A percentile compares a stretch with the other conserved stretches of the same genome.
Conservation (phyloP, 2,888 invertebrate genomes). For the Bimastos eiseni region DNA sequence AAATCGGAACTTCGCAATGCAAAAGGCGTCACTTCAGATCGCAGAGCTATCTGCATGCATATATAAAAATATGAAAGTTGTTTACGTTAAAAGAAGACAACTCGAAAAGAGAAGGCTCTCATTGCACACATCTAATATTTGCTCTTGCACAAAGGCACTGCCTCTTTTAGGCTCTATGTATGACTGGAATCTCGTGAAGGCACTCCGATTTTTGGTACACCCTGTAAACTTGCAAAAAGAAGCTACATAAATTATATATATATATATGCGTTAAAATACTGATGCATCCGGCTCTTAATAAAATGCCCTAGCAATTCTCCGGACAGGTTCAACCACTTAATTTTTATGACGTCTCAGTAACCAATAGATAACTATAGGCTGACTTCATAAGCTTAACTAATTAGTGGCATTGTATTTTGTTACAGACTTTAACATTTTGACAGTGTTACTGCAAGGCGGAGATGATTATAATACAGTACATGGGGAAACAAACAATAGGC, state of each 20-base stretch:
- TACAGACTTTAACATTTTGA: no score
- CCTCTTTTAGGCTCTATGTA: background rate
- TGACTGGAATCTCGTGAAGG: background rate
- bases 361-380: background rate
- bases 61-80: background rate
- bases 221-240: background rate
- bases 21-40: background rate
- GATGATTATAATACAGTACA: background rate
- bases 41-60: background rate
- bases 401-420: background rate
- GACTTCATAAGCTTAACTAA: background rate
- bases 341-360: background rate
- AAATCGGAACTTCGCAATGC: background rate
- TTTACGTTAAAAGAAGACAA: background rate
- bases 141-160: background rate
- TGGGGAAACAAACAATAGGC: no score
- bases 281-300: background rate
- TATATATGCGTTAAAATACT: background rate
- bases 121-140: background rate
- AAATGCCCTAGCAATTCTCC: background rate
- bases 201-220: slow-evolving; percentile 13
- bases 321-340: background rate
- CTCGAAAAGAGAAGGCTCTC: background rate
- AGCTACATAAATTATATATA: background rate
- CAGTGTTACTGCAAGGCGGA: background rate